Evolutionary conservation across 2,888 invertebrate genomes (phyloP).

Genomic region (Andrena chrysosceles): DNA sequence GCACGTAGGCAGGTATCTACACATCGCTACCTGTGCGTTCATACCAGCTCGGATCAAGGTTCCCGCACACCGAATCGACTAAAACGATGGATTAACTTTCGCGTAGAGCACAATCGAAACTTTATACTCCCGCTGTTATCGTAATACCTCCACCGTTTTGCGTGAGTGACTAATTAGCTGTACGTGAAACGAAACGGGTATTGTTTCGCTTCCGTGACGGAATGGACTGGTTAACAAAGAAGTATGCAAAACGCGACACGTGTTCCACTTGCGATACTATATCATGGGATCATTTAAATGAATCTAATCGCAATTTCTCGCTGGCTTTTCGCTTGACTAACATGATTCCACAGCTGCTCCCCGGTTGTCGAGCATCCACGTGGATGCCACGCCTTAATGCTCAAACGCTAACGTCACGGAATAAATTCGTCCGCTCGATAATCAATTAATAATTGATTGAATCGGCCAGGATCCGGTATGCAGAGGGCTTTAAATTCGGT

Average conservation of each 20-base stretch:
- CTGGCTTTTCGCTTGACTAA: background rate
- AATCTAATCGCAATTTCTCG: slow-evolving; percentile 27
- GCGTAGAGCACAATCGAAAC: slow-evolving; percentile 45
- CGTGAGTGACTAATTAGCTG: slow-evolving; percentile 55
- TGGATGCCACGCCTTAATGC: background rate
- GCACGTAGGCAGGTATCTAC: background rate
- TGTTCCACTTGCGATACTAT: slow-evolving; percentile 37
- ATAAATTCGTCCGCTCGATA: slow-evolving; percentile 34
- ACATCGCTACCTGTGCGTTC: slow-evolving; percentile 3
- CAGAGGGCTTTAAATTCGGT: slow-evolving; percentile 48
- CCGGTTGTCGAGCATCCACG: no score
- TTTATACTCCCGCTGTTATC: slow-evolving; percentile 46
- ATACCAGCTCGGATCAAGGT: slow-evolving; percentile 28
- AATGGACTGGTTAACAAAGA: slow-evolving; percentile 47
- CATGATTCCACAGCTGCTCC: no score
- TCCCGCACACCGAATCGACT: slow-evolving; percentile 39
- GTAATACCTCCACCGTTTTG: slow-evolving; percentile 53
- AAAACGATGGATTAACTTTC: slow-evolving; percentile 45
- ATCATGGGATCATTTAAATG: slow-evolving; percentile 12
- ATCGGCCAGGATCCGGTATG: slow-evolving; percentile 30
- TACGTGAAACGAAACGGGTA: slow-evolving; percentile 36
- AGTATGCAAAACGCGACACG: slow-evolving; percentile 52
- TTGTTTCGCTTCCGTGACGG: slow-evolving; percentile 51
- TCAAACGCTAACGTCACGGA: background rate
- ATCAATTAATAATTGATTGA: slow-evolving; percentile 53